Evolutionary conservation across 1,140 invertebrate genomes (phyloP).

Genomic region (Acyrthosiphon pisum): DNA sequence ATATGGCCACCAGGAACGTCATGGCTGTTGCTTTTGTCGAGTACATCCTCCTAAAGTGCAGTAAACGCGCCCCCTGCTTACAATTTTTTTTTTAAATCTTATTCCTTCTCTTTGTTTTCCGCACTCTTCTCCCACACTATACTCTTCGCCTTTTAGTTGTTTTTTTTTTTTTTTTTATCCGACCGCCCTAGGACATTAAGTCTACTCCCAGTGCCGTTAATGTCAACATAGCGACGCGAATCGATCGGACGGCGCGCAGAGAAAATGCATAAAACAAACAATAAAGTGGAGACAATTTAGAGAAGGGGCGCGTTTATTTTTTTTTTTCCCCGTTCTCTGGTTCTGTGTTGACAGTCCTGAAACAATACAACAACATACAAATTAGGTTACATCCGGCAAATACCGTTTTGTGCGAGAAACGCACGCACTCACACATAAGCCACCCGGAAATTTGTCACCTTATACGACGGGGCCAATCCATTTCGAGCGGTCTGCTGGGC

Average conservation of each 20-base stretch:
- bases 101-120: background rate
- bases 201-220: background rate
- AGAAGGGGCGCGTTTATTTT: constrained; percentile 44
- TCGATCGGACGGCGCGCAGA: background rate
- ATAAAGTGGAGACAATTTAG: constrained; percentile 42
- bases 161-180: background rate
- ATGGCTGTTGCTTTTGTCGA: constrained; percentile 26
- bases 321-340: background rate
- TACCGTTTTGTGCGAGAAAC: background rate
- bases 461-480: background rate
- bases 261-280: constrained; percentile 54
- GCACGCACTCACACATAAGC: background rate
- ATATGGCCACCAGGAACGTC: constrained; percentile 41
- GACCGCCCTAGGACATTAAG: constrained; percentile 23
- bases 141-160: background rate
- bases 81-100: constrained; percentile 1
- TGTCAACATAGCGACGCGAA: constrained; percentile 25
- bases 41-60: constrained; percentile 36
- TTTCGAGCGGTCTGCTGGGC: background rate
- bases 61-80: constrained; percentile 32
- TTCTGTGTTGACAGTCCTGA: constrained; percentile 38
- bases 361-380: constrained; percentile 52
- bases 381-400: constrained; percentile 37
- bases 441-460: constrained; percentile 15
- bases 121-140: background rate